phyloP scores from a whole-genome alignment of 2,113 vertebrate species.

The Aythya baeri region DNA sequence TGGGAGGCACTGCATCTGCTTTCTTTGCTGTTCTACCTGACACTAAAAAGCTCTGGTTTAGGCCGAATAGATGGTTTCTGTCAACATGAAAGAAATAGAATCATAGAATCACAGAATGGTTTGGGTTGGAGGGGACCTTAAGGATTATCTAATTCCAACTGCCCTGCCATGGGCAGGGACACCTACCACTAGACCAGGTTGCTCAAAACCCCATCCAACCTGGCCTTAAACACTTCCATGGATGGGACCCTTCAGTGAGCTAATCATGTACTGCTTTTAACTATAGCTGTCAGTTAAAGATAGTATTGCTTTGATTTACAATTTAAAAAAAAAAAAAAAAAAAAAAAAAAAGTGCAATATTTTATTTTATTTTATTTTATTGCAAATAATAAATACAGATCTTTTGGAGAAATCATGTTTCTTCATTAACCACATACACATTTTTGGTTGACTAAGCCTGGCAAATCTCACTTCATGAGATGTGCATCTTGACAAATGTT shows the following conservation, averaged over 20 bases:
- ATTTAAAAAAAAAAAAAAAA: too few relatives aligned
- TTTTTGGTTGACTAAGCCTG: neutral
- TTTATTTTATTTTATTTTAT: too few relatives aligned
- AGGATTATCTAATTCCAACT: too few relatives aligned
- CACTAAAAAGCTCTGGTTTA: neutral
- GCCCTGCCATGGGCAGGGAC: too few relatives aligned
- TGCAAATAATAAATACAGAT: neutral
- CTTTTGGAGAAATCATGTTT: neutral
- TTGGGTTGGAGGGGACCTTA: too few relatives aligned
- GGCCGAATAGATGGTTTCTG: neutral
- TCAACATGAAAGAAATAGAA: neutral
- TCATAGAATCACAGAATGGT: too few relatives aligned
- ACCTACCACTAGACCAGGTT: too few relatives aligned
- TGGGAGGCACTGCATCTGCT: neutral
- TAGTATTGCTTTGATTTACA: neutral
- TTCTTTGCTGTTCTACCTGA: fast-evolving
- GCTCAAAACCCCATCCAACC: too few relatives aligned
- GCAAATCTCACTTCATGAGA: neutral
- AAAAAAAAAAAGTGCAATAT: too few relatives aligned
- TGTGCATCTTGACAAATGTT: neutral
- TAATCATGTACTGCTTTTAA: neutral
- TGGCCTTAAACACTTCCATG: too few relatives aligned
- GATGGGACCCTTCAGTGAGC: neutral
- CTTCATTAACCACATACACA: neutral
- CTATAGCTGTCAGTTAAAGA: neutral